phyloP scores from a whole-genome alignment of 2,888 invertebrate genomes.

The Eremobia ochroleuca region DNA sequence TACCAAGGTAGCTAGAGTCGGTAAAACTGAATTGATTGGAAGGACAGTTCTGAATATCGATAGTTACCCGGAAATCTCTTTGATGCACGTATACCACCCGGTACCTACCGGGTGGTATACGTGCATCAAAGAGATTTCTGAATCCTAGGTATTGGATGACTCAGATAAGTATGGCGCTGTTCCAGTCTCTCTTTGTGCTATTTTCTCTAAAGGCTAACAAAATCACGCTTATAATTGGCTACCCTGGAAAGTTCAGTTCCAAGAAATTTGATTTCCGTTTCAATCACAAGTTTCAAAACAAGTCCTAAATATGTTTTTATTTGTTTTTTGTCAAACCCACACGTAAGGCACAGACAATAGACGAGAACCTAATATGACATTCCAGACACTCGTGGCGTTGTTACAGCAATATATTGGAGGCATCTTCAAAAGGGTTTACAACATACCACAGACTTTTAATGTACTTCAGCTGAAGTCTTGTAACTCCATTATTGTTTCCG shows the following conservation, averaged over 20 bases:
- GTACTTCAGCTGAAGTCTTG: conserved; percentile 43
- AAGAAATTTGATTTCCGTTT: not conserved
- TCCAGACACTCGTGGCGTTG: not conserved
- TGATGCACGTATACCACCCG: too few species aligned
- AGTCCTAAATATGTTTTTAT: not conserved
- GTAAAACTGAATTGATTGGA: not conserved
- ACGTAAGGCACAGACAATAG: not conserved
- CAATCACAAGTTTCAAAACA: not conserved
- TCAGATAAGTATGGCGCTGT: not conserved
- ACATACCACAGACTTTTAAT: conserved; percentile 57
- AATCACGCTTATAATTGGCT: not conserved
- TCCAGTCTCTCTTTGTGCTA: not conserved
- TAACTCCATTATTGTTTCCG: conserved; percentile 54
- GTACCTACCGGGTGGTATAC: too few species aligned
- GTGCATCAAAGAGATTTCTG: not conserved
- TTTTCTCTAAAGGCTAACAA: not conserved
- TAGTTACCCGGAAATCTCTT: not conserved
- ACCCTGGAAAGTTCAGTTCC: not conserved
- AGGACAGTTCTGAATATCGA: conserved; percentile 4
- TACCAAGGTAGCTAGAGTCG: not conserved
- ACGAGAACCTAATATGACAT: conserved; percentile 31
- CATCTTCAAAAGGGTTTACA: conserved; percentile 34
- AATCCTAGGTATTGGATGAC: conserved; percentile 9
- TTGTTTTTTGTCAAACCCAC: conserved; percentile 2
- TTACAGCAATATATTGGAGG: conserved; percentile 16